phyloP scores from a whole-genome alignment of 2,113 vertebrate species.

The Stomatorhinus ivindoensis region DNA sequence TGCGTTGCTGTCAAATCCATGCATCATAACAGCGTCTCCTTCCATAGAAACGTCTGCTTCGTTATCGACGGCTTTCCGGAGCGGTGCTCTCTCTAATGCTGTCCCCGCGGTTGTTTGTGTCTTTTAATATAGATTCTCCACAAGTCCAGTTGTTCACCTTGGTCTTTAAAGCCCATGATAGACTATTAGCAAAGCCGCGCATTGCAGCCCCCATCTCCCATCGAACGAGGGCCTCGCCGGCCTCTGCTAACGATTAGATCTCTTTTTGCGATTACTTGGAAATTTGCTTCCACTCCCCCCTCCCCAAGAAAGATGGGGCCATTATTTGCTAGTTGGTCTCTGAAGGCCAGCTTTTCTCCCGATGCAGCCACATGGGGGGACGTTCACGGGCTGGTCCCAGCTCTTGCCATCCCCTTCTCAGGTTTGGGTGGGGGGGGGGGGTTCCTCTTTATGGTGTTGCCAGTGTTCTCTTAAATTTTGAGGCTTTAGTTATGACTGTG shows the following conservation, averaged over 20 bases:
- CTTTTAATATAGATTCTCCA: not conserved
- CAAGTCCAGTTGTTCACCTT: slow-evolving; percentile 3
- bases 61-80: not conserved
- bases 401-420: not conserved
- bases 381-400: not conserved
- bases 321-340: not conserved
- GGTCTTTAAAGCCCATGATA: slow-evolving; percentile 3
- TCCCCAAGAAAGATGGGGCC: not conserved
- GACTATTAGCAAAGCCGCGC: not conserved
- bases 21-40: not conserved
- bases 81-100: not conserved
- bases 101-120: not conserved
- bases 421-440: not conserved
- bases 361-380: not conserved
- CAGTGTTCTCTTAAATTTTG: not conserved
- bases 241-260: not conserved
- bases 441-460: not conserved
- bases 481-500: not conserved
- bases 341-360: not conserved
- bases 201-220: not conserved
- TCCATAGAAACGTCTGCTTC: not conserved
- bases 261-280: not conserved
- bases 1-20: not conserved
- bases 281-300: not conserved
- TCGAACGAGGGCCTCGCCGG: not conserved